phyloP scores from a whole-genome alignment of 2,888 invertebrate species.

The Clepsis dumicolana region DNA sequence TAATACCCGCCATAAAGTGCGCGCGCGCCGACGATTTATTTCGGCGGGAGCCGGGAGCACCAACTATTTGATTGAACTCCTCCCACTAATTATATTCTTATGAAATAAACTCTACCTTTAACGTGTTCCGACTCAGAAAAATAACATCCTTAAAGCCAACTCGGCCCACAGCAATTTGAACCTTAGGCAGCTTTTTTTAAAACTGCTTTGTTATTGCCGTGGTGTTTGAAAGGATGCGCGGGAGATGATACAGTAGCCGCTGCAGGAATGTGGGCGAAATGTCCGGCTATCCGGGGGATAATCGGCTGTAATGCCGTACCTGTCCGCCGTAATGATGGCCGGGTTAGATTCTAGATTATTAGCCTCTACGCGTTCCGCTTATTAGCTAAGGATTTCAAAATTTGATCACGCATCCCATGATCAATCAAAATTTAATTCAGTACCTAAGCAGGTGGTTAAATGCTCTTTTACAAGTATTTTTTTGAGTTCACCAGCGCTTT shows the following conservation, averaged over 20 bases:
- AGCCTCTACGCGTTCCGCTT: background rate
- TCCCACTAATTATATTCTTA: slow-evolving; percentile 86
- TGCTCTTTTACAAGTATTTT: too few relatives aligned
- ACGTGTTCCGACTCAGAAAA: slow-evolving; percentile 51
- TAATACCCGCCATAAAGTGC: slow-evolving; percentile 41
- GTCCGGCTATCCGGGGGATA: slow-evolving; percentile 51
- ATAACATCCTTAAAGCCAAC: slow-evolving; percentile 47
- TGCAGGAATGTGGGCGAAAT: slow-evolving; percentile 50
- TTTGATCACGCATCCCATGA: slow-evolving; percentile 1
- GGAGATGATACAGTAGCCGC: slow-evolving; percentile 50
- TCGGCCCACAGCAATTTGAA: background rate
- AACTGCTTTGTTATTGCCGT: slow-evolving; percentile 1
- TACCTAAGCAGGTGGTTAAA: too few relatives aligned
- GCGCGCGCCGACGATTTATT: slow-evolving; percentile 42
- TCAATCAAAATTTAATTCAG: too few relatives aligned
- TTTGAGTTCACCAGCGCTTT: too few relatives aligned
- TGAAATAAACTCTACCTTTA: slow-evolving; percentile 82
- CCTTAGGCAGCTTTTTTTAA: slow-evolving; percentile 23
- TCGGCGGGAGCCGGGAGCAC: slow-evolving; percentile 55
- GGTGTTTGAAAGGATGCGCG: slow-evolving; percentile 49
- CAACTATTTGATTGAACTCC: slow-evolving; percentile 80
- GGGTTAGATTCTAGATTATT: slow-evolving; percentile 38
- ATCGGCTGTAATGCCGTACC: slow-evolving; percentile 49
- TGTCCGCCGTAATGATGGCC: slow-evolving; percentile 25
- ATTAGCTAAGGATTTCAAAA: slow-evolving; percentile 30